Conservation (phyloP, 2,888 invertebrate species). For the Tortricodes alternella region DNA sequence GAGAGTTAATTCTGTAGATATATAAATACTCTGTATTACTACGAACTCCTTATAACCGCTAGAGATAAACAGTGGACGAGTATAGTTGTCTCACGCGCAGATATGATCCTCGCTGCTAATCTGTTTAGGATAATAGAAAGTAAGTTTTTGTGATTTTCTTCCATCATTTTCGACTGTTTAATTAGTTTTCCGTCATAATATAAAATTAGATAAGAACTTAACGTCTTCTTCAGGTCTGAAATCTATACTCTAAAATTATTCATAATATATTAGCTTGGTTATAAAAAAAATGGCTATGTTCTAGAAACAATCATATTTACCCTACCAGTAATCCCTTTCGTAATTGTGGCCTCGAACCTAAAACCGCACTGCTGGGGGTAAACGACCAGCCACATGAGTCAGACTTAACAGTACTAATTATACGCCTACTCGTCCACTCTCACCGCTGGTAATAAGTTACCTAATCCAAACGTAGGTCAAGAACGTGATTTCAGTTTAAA, state of each 20-base stretch:
- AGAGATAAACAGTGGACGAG: conserved; percentile 8
- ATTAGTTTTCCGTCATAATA: too few species aligned
- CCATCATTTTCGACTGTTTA: too few species aligned
- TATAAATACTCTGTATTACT: conserved; percentile 25
- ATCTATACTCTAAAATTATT: too few species aligned
- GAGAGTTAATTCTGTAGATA: conserved; percentile 9
- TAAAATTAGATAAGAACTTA: too few species aligned
- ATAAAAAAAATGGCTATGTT: too few species aligned
- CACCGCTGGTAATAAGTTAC: conserved; percentile 51
- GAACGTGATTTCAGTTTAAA: conserved; percentile 43
- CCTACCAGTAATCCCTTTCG: too few species aligned
- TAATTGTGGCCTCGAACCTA: background rate
- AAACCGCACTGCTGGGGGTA: conserved; percentile 4
- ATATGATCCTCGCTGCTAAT: background rate
- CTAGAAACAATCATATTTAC: too few species aligned
- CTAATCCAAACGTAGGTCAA: conserved; percentile 58
- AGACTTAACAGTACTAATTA: conserved; percentile 40
- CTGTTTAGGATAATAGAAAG: conserved; percentile 1
- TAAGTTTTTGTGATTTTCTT: too few species aligned
- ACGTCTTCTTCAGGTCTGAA: too few species aligned
- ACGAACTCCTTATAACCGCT: conserved; percentile 8
- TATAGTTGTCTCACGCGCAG: conserved; percentile 14
- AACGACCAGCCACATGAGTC: conserved; percentile 22
- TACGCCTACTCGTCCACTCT: conserved; percentile 46
- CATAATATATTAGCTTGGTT: background rate